These are phyloP conservation scores for Diarsia dahlii DNA, from an alignment of 2,888 invertebrate genomes.

Conservation along the genomic window DNA sequence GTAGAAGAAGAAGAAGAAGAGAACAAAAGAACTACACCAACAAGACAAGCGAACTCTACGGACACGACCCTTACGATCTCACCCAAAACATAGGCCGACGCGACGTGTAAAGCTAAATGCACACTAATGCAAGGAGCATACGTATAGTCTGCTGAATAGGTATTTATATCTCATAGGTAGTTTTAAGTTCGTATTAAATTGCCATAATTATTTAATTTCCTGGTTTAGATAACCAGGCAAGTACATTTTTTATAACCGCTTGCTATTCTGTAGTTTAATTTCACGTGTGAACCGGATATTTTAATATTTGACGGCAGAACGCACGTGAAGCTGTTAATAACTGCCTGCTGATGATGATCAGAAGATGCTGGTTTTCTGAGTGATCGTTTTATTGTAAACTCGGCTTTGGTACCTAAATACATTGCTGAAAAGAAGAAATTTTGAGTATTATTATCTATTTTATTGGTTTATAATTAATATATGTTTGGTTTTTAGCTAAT, in stretches of 20 bases:
- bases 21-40: slow-evolving; percentile 74
- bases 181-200: slow-evolving; percentile 52
- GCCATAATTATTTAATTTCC: slow-evolving; percentile 60
- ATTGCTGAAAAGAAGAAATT: background rate
- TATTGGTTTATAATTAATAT: background rate
- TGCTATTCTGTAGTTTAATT: background rate
- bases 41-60: slow-evolving; percentile 61
- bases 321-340: background rate
- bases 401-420: background rate
- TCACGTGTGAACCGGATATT: background rate
- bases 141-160: slow-evolving; percentile 37
- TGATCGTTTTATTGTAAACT: background rate
- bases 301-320: background rate
- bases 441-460: background rate
- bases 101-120: slow-evolving; percentile 7
- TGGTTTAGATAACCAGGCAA: slow-evolving; percentile 11
- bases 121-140: slow-evolving; percentile 25
- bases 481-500: background rate
- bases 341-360: background rate
- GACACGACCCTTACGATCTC: slow-evolving; percentile 84
- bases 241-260: slow-evolving; percentile 12
- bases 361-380: background rate
- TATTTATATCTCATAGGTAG: slow-evolving; percentile 47
- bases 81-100: slow-evolving; percentile 77
- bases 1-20: slow-evolving; percentile 77